Percentiles rank a stretch among this genome's conserved stretches.
Evolutionary conservation across 2,797 vertebrate genomes (phyloP).

Genomic region (Gorsachius magnificus): DNA sequence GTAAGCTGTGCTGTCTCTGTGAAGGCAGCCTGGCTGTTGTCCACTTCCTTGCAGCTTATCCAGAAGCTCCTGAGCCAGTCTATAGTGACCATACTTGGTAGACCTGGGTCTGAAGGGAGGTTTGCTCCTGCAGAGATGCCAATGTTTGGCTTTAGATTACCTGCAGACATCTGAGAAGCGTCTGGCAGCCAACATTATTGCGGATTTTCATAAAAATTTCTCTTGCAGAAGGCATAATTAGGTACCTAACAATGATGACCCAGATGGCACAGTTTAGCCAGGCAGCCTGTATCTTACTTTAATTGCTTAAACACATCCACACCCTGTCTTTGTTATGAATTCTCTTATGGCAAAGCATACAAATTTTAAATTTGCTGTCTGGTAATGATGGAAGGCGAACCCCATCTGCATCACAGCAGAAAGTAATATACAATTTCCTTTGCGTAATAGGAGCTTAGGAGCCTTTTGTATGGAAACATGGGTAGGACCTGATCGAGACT

Average conservation of each 20-base stretch:
- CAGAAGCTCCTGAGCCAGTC: neutral
- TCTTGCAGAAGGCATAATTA: conserved; percentile 7
- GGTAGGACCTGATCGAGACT: neutral
- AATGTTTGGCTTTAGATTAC: neutral
- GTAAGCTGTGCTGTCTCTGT: neutral
- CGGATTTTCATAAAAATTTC: conserved; percentile 18
- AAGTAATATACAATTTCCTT: neutral
- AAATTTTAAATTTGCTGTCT: conserved; percentile 4
- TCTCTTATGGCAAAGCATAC: neutral
- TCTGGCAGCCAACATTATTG: neutral
- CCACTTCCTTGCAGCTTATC: neutral
- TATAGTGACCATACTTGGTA: neutral
- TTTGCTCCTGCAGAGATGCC: neutral
- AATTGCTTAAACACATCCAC: conserved; percentile 7
- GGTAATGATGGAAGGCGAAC: neutral
- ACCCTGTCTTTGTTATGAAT: conserved; percentile 26
- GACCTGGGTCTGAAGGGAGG: neutral
- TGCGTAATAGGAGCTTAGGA: neutral
- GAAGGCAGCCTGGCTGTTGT: neutral
- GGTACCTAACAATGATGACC: neutral
- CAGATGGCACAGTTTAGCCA: conserved; percentile 2
- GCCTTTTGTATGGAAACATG: neutral
- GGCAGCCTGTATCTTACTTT: neutral
- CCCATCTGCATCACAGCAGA: neutral
- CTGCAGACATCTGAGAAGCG: neutral